These are phyloP conservation scores for Drosophila nr. perissopoda DNA, from an alignment of 2,888 invertebrate species.

Conservation along the genomic window DNA sequence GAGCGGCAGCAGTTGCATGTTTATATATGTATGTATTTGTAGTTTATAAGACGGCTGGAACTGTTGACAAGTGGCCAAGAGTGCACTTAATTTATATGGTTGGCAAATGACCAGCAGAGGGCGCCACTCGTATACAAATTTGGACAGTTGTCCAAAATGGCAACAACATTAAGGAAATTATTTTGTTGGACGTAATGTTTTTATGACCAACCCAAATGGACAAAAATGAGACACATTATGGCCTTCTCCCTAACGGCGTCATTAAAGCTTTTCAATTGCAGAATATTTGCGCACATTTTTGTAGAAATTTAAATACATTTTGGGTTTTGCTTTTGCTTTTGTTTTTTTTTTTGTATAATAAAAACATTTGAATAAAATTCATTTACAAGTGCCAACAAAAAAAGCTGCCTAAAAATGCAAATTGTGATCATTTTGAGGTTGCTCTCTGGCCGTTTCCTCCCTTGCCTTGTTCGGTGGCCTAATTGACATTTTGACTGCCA, in stretches of 20 bases:
- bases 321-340: not conserved
- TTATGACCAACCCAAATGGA: conserved; percentile 63
- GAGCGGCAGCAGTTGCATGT: conserved; percentile 12
- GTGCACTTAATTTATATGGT: conserved; percentile 56
- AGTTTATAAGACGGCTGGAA: conserved; percentile 28
- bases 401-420: conserved; percentile 51
- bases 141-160: conserved; percentile 45
- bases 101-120: conserved; percentile 64
- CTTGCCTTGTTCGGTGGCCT: conserved; percentile 16
- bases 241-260: conserved; percentile 1
- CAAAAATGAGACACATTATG: conserved; percentile 66
- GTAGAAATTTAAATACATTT: conserved; percentile 44
- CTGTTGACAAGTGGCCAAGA: conserved; percentile 38
- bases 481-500: conserved; percentile 72
- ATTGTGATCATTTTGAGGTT: conserved; percentile 42
- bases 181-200: conserved; percentile 83
- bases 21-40: not conserved
- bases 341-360: not conserved
- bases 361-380: conserved; percentile 66
- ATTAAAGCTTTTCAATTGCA: conserved; percentile 38
- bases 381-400: conserved; percentile 31
- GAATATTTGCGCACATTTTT: conserved; percentile 62
- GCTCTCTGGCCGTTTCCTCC: not conserved
- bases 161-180: conserved; percentile 75
- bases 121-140: conserved; percentile 49